A percentile compares a stretch with the other conserved stretches of the same genome.
Conservation (phyloP, 64 coral and sea anemone species). For the Montipora capricornis region DNA sequence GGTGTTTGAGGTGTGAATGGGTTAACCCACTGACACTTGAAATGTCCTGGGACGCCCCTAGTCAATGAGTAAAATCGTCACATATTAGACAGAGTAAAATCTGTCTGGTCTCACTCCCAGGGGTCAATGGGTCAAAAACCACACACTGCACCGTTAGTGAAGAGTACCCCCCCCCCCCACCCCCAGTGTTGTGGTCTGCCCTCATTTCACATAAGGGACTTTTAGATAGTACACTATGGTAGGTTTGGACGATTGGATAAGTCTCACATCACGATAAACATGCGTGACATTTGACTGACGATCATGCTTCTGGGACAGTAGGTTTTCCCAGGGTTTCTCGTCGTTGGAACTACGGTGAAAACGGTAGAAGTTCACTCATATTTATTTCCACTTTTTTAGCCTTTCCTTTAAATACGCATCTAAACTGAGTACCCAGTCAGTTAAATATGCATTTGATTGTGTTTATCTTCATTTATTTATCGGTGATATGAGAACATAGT, state of each 20-base stretch:
- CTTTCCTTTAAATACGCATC: neutral
- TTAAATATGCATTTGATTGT: neutral
- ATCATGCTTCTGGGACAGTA: neutral
- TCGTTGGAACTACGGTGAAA: neutral
- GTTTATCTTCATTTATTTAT: neutral
- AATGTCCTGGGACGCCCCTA: no score
- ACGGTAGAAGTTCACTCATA: neutral
- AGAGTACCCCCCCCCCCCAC: no score
- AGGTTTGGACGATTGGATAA: neutral
- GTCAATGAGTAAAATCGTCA: no score
- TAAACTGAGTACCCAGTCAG: neutral
- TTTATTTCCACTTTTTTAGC: neutral
- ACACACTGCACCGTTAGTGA: no score
- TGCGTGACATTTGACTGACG: neutral
- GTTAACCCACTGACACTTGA: no score
- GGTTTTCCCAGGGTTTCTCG: neutral
- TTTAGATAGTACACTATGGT: neutral
- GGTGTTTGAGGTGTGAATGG: no score
- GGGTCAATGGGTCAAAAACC: no score
- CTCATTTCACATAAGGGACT: no score
- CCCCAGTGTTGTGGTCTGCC: no score
- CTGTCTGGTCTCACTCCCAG: no score
- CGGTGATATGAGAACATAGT: neutral
- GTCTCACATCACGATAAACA: neutral
- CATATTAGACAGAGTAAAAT: no score